Evolutionary conservation across 2,797 vertebrate species (phyloP), one percentile per base, ranked within the genome.

Genomic region (Microctenopoma stevenorrisi): DNA sequence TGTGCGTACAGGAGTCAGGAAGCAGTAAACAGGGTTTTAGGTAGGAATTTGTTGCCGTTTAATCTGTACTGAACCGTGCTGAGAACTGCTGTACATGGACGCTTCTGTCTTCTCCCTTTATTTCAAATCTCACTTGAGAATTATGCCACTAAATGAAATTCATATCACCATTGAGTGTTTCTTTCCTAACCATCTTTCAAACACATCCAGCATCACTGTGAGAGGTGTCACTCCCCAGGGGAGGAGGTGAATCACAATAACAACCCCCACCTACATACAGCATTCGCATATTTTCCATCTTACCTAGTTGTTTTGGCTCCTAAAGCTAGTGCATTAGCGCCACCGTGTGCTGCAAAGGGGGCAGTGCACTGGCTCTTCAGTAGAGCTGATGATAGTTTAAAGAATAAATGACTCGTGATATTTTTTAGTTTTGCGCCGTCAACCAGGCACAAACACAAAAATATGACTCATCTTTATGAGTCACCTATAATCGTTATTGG

Each of bases 181-280:
- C 72, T 52, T 68, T 70, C 55, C 48, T 49, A 69, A 75, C 72
- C 70, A 72, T 73, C 68, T 83, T 51, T 79, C 60, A 82, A 86
- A 87, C 71, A 79, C 38, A 81, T 59, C 60, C 74, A 64, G 71
- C 5, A 3, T 28, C 60, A 70, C 63, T 81, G 68, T 59, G 79
- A 87, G 83, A 82, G 53, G 67, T 71, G 59, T 76, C 72, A 81
- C 80, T 83, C 77, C 68, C 37, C 68, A 64, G 68, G 77, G 0
- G 60, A 77, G 68, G 62, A 85, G 73, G 60, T 76, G 80, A 81
- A 85, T 80, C 76, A 80, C 74, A 86, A 86, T 33, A 84, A 86
- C 68, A 84, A 70, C 68, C 64, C 62, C 72, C 50, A 14, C 71
- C 66, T 63, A 56, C 65, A 48, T 61, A 57, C 37, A 53, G 49